These are phyloP conservation scores for Brachypodius melanocephalos DNA, from an alignment of 2,113 vertebrate genomes.

Conservation along the genomic window DNA sequence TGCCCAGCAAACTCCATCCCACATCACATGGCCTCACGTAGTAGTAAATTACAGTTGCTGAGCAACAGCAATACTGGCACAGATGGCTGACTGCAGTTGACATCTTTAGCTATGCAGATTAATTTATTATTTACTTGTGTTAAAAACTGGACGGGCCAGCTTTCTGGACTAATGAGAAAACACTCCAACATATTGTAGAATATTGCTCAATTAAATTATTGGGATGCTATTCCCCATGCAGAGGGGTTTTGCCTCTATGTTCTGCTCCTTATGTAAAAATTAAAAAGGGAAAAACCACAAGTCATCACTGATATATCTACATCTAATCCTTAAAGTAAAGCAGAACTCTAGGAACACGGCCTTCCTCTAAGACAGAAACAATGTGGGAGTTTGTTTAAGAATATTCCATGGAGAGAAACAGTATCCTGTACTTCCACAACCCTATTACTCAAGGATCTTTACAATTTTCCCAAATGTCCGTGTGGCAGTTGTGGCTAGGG, in stretches of 20 bases:
- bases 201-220: not conserved
- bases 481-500: not conserved
- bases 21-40: slow-evolving; percentile 41
- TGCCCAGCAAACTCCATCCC: slow-evolving; percentile 39
- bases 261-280: not conserved
- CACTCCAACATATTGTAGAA: not conserved
- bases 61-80: slow-evolving; percentile 59
- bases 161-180: not conserved
- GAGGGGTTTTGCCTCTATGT: not conserved
- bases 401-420: not conserved
- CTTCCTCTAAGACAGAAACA: not conserved
- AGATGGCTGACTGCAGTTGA: slow-evolving; percentile 65
- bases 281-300: accelerated
- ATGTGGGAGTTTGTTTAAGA: not conserved
- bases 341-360: not conserved
- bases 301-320: not conserved
- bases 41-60: slow-evolving; percentile 73
- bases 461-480: not conserved
- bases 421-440: not conserved
- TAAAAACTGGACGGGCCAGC: slow-evolving; percentile 29
- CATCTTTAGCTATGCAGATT: slow-evolving; percentile 71
- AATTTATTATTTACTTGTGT: slow-evolving; percentile 70
- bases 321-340: not conserved
- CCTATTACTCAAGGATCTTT: not conserved
- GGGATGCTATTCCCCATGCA: not conserved